Conservation (phyloP, 1,140 invertebrate species). For the Scaptomyza hsui region DNA sequence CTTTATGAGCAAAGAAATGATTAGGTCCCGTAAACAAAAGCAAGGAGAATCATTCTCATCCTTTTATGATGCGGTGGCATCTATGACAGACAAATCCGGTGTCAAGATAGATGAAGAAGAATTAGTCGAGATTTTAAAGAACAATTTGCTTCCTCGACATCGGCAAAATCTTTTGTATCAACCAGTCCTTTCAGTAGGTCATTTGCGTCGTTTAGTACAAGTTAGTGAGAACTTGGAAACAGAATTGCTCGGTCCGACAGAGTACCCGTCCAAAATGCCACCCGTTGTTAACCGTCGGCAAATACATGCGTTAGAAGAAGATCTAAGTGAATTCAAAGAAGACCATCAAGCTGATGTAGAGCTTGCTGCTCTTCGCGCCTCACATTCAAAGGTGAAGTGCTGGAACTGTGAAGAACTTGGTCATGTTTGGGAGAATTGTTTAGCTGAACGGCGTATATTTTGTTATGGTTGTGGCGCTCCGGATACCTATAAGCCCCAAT, state of each 20-base stretch:
- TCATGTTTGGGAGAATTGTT: not conserved
- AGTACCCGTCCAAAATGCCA: not conserved
- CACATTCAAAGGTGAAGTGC: not conserved
- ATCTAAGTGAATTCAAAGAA: not conserved
- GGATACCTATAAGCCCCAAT: not conserved
- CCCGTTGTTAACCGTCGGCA: not conserved
- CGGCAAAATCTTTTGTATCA: not conserved
- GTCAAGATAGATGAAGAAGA: not conserved
- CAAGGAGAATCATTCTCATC: not conserved
- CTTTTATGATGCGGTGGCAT: not conserved
- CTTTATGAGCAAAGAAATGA: not conserved
- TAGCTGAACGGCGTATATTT: not conserved
- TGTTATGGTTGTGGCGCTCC: not conserved
- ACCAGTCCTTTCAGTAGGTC: not conserved
- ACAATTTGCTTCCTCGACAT: not conserved
- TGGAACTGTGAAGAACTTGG: not conserved
- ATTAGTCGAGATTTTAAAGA: not conserved
- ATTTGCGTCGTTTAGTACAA: not conserved
- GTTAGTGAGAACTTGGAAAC: not conserved
- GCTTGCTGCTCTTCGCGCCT: not conserved
- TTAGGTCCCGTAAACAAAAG: not conserved
- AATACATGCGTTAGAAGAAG: not conserved
- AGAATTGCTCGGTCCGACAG: not conserved
- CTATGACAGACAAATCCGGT: too few relatives aligned
- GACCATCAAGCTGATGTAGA: not conserved